phyloP scores from a whole-genome alignment of 2,888 invertebrate genomes.

The Parascotia fuliginaria region DNA sequence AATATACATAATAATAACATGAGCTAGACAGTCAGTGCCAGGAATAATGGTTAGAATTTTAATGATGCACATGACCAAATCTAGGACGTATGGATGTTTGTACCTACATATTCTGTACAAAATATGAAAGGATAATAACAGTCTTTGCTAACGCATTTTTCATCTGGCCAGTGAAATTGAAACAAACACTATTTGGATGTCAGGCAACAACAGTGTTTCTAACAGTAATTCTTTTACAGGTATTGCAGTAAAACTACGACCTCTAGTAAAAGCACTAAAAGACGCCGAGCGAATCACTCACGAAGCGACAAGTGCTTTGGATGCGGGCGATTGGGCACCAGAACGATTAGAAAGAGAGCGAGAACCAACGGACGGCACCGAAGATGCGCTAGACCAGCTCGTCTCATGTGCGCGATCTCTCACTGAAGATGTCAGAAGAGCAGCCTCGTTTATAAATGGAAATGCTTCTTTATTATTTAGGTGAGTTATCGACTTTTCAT shows the following conservation, averaged over 20 bases:
- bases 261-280: constrained; percentile 91
- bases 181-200: no score
- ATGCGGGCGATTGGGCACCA: constrained; percentile 92
- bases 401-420: constrained; percentile 94
- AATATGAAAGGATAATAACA: no score
- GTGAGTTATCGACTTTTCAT: constrained; percentile 47
- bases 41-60: no score
- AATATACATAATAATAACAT: no score
- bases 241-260: constrained; percentile 90
- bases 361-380: constrained; percentile 86
- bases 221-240: constrained; percentile 61
- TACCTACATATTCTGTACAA: no score
- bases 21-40: no score
- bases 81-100: no score
- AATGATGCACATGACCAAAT: no score
- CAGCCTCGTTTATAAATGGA: constrained; percentile 96
- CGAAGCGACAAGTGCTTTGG: constrained; percentile 90
- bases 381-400: constrained; percentile 95
- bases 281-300: constrained; percentile 93
- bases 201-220: no score
- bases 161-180: no score
- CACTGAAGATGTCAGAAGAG: constrained; percentile 95
- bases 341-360: constrained; percentile 85
- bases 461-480: constrained; percentile 93
- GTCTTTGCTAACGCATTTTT: no score